Base-by-base conservation (phyloP, 2,797 vertebrate genomes). In the Helarctos malayanus region DNA sequence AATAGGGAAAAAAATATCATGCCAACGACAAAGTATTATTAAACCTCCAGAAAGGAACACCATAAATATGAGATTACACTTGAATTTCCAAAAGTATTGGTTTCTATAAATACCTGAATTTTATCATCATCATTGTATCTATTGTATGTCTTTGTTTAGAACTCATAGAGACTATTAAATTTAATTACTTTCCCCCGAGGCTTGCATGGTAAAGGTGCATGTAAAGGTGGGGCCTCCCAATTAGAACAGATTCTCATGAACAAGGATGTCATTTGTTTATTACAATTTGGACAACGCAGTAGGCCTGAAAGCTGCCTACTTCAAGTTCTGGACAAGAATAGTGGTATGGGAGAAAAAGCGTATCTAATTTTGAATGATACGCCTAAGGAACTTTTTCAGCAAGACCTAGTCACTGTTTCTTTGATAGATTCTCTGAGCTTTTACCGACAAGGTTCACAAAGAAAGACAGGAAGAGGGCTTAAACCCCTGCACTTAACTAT, bases 341-440 rank as follows among this genome's bases (percentile, higher is more conserved):
- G 98, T 96, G 65, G 90, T 94, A 97, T 92, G 89, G n/a, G 61
- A 91, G 79, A 95, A 98, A 97, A 98, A 87, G 78, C 32, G 3
- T 95, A 52, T 97, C 95, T 98, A 97, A 98, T 98, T 98, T 98
- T 98, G 97, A 98, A 97, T 98, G 92, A 98, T 96, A 97, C 49
- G 96, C 93, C 68, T 92, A 80, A 93, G 95, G 97, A 98, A 97
- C 54, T 97, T 98, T 98, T 98, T 98, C 98, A 98, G 82, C 97
- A 95, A 94, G 85, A 93, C 98, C 94, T 91, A 94, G 92, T 96
- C 94, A 83, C 82, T 69, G 56, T 16, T 98, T 98, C 96, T 97
- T 96, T 79, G 83, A 76, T 97, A 87, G 95, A 52, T 11, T 95
- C 3, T 96, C 80, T 97, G 47, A 94, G 25, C 47, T 96, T 98